Percentiles rank a stretch among this genome's conserved stretches.
phyloP scores from a whole-genome alignment of 1,140 invertebrate genomes.

The Philaenus spumarius region DNA sequence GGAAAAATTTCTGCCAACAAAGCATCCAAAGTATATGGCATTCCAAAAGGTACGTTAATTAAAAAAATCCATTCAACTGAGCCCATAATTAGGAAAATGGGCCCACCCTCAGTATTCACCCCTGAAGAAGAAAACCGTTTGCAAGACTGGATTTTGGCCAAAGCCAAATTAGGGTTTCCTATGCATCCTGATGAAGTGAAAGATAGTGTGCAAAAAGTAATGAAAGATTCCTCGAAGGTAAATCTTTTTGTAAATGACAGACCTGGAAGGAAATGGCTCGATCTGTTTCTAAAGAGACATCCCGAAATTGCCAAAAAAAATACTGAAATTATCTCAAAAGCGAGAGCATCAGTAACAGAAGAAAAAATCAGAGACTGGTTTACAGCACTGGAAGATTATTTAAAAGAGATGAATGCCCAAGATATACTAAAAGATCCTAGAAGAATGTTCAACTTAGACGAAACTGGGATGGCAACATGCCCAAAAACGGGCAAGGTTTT shows the following conservation, averaged over 20 bases:
- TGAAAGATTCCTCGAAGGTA: slow-evolving; percentile 19
- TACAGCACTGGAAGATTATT: too few species aligned
- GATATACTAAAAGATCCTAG: not conserved
- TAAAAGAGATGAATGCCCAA: not conserved
- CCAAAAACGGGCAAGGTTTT: slow-evolving; percentile 3
- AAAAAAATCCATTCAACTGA: not conserved
- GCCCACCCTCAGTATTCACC: slow-evolving; percentile 14
- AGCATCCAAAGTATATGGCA: not conserved
- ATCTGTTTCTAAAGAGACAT: too few species aligned
- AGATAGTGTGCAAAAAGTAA: slow-evolving; percentile 27
- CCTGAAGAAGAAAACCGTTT: slow-evolving; percentile 25
- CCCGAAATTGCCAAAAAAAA: too few species aligned
- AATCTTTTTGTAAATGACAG: slow-evolving; percentile 6
- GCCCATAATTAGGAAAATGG: not conserved
- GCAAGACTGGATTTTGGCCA: slow-evolving; percentile 29
- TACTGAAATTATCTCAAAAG: slow-evolving; percentile 1
- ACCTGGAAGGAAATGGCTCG: slow-evolving; percentile 14
- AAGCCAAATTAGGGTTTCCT: slow-evolving; percentile 30
- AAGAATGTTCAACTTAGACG: not conserved
- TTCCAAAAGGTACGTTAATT: not conserved
- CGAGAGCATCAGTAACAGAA: not conserved
- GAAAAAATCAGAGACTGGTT: not conserved
- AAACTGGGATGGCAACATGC: not conserved
- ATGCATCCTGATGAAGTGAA: slow-evolving; percentile 30
- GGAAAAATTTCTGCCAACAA: not conserved